Conservation (phyloP, 2,888 invertebrate genomes). For the Lomographa bimaculata region DNA sequence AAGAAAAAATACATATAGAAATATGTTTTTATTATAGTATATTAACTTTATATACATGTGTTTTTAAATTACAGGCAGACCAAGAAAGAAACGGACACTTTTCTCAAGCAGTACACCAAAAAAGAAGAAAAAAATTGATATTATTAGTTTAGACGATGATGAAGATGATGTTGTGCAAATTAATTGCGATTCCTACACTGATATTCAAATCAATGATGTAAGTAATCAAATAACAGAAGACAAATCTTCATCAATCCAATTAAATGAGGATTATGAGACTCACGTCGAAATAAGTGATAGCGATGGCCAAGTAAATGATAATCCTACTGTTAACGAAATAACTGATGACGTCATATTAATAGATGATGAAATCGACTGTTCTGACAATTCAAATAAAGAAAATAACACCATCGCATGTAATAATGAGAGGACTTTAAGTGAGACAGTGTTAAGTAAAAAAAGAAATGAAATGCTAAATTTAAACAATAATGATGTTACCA, state of each 20-base stretch:
- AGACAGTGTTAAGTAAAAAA: too few species aligned
- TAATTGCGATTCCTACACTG: conserved; percentile 25
- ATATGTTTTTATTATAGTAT: too few species aligned
- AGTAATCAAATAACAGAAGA: neutral
- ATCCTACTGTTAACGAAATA: too few species aligned
- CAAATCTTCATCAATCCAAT: neutral
- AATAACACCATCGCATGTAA: neutral
- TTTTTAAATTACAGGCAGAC: too few species aligned
- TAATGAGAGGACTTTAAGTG: too few species aligned
- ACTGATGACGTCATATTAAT: conserved; percentile 18
- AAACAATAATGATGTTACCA: neutral
- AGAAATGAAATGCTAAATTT: neutral
- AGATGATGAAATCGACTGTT: conserved; percentile 12
- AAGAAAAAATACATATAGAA: too few species aligned
- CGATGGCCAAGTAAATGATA: conserved; percentile 20
- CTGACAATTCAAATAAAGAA: conserved; percentile 13
- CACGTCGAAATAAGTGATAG: conserved; percentile 16
- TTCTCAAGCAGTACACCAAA: conserved; percentile 18
- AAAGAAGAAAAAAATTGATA: conserved; percentile 34
- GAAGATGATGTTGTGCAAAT: conserved; percentile 12
- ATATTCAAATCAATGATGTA: conserved; percentile 1
- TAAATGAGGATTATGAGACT: neutral
- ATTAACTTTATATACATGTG: too few species aligned
- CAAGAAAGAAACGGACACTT: too few species aligned
- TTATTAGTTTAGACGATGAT: conserved; percentile 39